A percentile compares a stretch with the other conserved stretches of the same genome.
phyloP scores from a whole-genome alignment of 2,888 invertebrate genomes.

The Aspidiotus rigidus region DNA sequence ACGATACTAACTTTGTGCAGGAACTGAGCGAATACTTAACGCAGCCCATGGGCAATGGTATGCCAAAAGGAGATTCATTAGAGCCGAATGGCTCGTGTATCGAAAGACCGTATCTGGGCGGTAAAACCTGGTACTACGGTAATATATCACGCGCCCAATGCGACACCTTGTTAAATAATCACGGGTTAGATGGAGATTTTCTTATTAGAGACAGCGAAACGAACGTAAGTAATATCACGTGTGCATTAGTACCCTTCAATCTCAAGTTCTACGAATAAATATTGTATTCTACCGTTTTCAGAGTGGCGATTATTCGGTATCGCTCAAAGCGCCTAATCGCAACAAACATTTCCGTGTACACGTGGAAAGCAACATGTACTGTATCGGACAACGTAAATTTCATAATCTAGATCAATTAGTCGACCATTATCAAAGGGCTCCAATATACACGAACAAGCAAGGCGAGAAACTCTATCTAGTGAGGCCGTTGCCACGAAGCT shows the following conservation, averaged over 20 bases:
- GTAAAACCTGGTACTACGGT: slow-evolving; percentile 96
- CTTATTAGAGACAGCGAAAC: slow-evolving; percentile 98
- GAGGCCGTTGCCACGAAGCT: slow-evolving; percentile 72
- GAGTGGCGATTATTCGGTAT: slow-evolving; percentile 98
- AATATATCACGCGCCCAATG: slow-evolving; percentile 91
- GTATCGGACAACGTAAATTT: slow-evolving; percentile 98
- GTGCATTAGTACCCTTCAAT: background rate
- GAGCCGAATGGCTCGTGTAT: slow-evolving; percentile 42
- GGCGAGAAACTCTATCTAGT: slow-evolving; percentile 96
- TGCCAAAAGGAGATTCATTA: slow-evolving; percentile 45
- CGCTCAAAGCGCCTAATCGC: slow-evolving; percentile 90
- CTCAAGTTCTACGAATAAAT: background rate
- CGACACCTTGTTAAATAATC: slow-evolving; percentile 87
- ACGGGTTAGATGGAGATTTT: slow-evolving; percentile 96
- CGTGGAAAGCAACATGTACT: slow-evolving; percentile 82
- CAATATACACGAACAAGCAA: slow-evolving; percentile 95
- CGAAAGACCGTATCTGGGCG: slow-evolving; percentile 61
- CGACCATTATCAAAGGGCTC: slow-evolving; percentile 96
- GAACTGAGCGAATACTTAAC: slow-evolving; percentile 82
- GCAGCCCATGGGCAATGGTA: slow-evolving; percentile 52
- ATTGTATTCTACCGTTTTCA: slow-evolving; percentile 45
- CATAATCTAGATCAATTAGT: slow-evolving; percentile 91
- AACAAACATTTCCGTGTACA: slow-evolving; percentile 99
- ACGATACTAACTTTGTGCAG: slow-evolving; percentile 43
- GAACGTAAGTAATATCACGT: slow-evolving; percentile 61